Conservation (phyloP, 2,888 invertebrate species). For the Eupithecia exiguata region DNA sequence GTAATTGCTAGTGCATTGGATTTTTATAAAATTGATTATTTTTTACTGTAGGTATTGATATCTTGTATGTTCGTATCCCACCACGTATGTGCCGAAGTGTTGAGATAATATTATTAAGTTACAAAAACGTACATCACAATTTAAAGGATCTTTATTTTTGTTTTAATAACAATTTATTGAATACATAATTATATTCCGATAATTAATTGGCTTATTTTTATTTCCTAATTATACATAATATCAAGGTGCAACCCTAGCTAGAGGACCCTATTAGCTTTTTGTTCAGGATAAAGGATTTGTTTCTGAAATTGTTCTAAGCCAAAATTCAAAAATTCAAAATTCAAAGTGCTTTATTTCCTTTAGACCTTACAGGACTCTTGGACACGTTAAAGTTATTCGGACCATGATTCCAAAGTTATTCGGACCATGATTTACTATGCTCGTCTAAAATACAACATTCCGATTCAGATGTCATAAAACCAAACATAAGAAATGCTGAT, state of each 20-base stretch:
- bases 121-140: constrained; percentile 2
- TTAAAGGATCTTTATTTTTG: not conserved
- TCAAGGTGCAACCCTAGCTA: not conserved
- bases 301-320: not conserved
- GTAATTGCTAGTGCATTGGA: not conserved
- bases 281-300: not conserved
- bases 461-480: not conserved
- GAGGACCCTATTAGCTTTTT: not conserved
- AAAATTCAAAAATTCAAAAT: too few species aligned
- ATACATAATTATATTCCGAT: not conserved
- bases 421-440: not conserved
- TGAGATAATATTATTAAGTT: not conserved
- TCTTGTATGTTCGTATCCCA: not conserved
- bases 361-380: too few species aligned
- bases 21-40: not conserved
- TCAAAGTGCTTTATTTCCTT: too few species aligned
- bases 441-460: not conserved
- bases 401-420: too few species aligned
- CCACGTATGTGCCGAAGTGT: not conserved
- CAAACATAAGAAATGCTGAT: not conserved
- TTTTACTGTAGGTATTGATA: not conserved
- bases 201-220: constrained; percentile 8
- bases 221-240: not conserved
- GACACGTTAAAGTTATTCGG: too few species aligned
- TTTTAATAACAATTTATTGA: not conserved